Conservation (phyloP, 23 tunicate species). For the Halocynthia roretzi region DNA sequence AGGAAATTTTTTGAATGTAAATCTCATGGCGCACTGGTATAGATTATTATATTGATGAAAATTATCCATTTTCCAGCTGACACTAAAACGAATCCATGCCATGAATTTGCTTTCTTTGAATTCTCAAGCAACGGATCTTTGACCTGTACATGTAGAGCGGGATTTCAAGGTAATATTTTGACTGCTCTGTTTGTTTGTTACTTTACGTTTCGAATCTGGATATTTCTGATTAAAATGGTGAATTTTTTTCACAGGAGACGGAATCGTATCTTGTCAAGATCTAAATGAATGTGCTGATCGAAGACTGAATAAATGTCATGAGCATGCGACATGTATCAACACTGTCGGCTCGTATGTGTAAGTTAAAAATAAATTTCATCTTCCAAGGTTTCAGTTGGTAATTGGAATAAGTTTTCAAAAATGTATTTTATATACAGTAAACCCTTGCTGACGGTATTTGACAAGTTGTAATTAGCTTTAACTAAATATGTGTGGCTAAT, state of each 20-base stretch:
- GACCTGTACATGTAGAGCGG: constrained; percentile 46
- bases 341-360: constrained; percentile 52
- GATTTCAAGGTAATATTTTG: constrained; percentile 40
- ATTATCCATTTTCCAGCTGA: neutral
- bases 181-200: neutral
- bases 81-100: constrained; percentile 19
- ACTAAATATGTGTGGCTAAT: too few relatives aligned
- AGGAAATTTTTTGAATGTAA: too few relatives aligned
- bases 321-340: constrained; percentile 42
- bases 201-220: neutral
- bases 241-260: constrained; percentile 30
- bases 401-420: neutral
- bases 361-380: neutral
- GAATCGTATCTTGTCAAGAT: constrained; percentile 27
- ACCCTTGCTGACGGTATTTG: too few relatives aligned
- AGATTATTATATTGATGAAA: too few relatives aligned
- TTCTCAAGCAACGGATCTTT: constrained; percentile 19
- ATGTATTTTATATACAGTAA: too few relatives aligned
- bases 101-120: constrained; percentile 25
- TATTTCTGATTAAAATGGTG: neutral
- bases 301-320: constrained; percentile 35
- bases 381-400: neutral
- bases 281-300: constrained; percentile 29
- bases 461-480: too few relatives aligned
- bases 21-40: too few relatives aligned